These are phyloP conservation scores for Sialis fuliginosa DNA, from an alignment of 2,888 invertebrate genomes.

Conservation along the genomic window DNA sequence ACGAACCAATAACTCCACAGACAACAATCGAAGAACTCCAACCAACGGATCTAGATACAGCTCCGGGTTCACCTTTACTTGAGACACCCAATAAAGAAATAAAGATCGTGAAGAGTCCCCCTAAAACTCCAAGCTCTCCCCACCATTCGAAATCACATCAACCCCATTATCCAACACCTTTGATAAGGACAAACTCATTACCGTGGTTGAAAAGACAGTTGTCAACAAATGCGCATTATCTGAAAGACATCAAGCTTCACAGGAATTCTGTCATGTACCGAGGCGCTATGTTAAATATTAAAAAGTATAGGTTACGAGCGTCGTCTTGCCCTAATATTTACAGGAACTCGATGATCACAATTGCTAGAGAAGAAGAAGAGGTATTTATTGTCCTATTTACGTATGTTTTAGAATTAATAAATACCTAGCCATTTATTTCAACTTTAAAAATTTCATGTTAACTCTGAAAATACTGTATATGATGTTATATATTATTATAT, in stretches of 20 bases:
- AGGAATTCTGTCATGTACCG: conserved; percentile 73
- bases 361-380: conserved; percentile 57
- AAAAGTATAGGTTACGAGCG: conserved; percentile 63
- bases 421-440: no score
- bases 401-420: background rate
- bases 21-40: background rate
- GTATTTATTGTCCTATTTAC: conserved; percentile 25
- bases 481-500: no score
- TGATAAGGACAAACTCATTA: conserved; percentile 16
- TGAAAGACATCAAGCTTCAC: conserved; percentile 53
- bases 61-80: conserved; percentile 6
- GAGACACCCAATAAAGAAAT: conserved; percentile 9
- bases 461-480: background rate
- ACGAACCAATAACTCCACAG: conserved; percentile 1
- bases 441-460: background rate
- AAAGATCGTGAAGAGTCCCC: background rate
- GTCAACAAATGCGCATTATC: conserved; percentile 44
- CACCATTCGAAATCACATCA: no score
- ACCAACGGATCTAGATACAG: conserved; percentile 1
- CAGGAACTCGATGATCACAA: conserved; percentile 74
- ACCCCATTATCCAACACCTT: no score
- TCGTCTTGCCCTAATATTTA: conserved; percentile 87
- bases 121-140: conserved; percentile 9
- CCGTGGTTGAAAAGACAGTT: conserved; percentile 34
- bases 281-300: conserved; percentile 68